Conservation (phyloP, 2,888 invertebrate genomes). For the Panzeria rudis region DNA sequence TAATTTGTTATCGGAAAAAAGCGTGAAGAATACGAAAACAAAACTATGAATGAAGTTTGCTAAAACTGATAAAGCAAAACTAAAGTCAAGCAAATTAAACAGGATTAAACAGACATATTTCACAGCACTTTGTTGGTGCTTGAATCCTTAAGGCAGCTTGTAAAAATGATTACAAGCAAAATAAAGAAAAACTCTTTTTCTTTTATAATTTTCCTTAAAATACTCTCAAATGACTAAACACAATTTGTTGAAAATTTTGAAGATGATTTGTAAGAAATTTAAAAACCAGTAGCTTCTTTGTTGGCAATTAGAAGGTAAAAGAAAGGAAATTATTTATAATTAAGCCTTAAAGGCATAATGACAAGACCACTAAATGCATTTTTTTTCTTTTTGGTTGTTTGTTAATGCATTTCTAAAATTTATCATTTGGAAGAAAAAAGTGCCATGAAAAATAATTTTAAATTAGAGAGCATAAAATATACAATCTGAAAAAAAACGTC, state of each 20-base stretch:
- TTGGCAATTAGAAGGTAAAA: conserved; percentile 60
- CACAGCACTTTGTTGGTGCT: background rate
- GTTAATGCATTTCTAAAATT: conserved; percentile 69
- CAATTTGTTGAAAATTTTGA: conserved; percentile 48
- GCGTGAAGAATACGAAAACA: conserved; percentile 42
- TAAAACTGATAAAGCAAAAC: conserved; percentile 53
- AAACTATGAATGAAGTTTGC: conserved; percentile 53
- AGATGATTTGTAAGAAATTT: conserved; percentile 62
- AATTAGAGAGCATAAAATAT: conserved; percentile 37
- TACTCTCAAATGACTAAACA: conserved; percentile 67
- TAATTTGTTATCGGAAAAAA: conserved; percentile 45
- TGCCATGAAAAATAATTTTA: conserved; percentile 45
- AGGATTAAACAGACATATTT: conserved; percentile 48
- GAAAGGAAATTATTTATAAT: conserved; percentile 66
- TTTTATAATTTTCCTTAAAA: conserved; percentile 47
- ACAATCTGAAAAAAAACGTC: conserved; percentile 29
- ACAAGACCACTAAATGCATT: conserved; percentile 66
- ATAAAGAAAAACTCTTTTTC: conserved; percentile 1
- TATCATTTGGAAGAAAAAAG: conserved; percentile 45
- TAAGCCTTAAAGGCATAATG: conserved; percentile 57
- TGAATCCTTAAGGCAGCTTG: conserved; percentile 11
- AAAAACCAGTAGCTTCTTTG: conserved; percentile 66
- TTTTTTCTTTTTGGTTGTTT: conserved; percentile 4
- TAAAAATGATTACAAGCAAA: conserved; percentile 2
- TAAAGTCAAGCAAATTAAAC: conserved; percentile 60